A percentile compares a stretch with the other conserved stretches of the same genome.
Conservation (phyloP, 2,113 vertebrate species). For the Blennius ocellaris region DNA sequence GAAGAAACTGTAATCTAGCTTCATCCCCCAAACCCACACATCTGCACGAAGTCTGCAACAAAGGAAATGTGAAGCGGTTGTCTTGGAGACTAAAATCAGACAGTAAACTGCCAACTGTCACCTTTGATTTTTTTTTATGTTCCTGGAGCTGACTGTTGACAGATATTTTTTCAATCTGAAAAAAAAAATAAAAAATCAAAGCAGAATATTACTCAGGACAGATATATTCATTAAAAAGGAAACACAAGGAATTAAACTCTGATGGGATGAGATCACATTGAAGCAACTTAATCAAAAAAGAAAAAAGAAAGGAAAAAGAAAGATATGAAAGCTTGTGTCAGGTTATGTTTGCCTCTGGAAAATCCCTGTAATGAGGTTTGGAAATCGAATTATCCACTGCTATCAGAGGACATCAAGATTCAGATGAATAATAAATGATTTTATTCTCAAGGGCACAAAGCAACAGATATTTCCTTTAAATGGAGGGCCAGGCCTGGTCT, state of each 20-base stretch:
- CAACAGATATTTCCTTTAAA: neutral
- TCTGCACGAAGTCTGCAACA: neutral
- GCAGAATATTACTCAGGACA: neutral
- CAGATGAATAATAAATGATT: slow-evolving; percentile 18
- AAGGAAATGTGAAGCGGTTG: slow-evolving; percentile 2
- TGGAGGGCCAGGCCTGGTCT: neutral
- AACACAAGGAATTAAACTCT: slow-evolving; percentile 15
- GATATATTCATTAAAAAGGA: neutral
- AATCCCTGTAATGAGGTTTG: slow-evolving; percentile 20
- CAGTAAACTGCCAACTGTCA: slow-evolving; percentile 24
- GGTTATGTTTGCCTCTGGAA: slow-evolving; percentile 32
- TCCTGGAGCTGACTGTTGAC: neutral
- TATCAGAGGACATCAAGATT: slow-evolving; percentile 19
- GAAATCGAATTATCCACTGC: slow-evolving; percentile 28
- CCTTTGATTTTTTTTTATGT: slow-evolving; percentile 13
- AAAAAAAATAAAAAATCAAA: neutral
- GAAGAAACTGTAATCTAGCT: neutral
- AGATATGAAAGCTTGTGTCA: slow-evolving; percentile 12
- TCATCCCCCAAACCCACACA: slow-evolving; percentile 12
- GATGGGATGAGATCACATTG: slow-evolving; percentile 30
- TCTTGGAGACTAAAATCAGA: slow-evolving; percentile 13
- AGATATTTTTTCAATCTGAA: neutral
- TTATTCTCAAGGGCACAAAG: slow-evolving; percentile 17
- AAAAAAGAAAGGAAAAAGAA: neutral
- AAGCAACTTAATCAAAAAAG: neutral